Evolutionary conservation across 2,113 vertebrate species (phyloP).

Genomic region (Phyllopteryx taeniolatus): DNA sequence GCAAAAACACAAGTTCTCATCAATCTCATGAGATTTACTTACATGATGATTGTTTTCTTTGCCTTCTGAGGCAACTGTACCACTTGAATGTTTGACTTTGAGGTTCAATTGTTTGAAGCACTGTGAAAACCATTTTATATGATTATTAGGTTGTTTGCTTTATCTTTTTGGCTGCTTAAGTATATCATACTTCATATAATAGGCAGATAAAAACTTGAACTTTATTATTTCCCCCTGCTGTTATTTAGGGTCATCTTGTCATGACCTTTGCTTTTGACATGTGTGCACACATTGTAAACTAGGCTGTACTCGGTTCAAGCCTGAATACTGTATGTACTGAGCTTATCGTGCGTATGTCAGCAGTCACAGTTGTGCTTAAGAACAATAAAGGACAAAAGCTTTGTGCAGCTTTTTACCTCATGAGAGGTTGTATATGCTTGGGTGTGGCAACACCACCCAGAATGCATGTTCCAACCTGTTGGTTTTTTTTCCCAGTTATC

Average conservation of each 20-base stretch:
- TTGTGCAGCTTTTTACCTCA: slow-evolving; percentile 4
- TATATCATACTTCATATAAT: not conserved
- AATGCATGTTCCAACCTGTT: slow-evolving; percentile 50
- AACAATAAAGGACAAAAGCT: not conserved
- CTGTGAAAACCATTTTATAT: too few species aligned
- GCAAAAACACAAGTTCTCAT: too few species aligned
- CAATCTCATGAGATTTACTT: too few species aligned
- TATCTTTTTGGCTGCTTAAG: too few species aligned
- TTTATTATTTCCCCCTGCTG: not conserved
- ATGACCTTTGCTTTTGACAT: not conserved
- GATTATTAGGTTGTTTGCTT: too few species aligned
- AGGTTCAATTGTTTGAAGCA: too few species aligned
- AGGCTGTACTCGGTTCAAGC: not conserved
- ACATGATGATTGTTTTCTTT: too few species aligned
- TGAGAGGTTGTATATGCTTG: slow-evolving; percentile 12
- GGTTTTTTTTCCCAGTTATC: slow-evolving; percentile 17
- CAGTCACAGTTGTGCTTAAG: not conserved
- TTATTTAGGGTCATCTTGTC: not conserved
- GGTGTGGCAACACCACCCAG: slow-evolving; percentile 34
- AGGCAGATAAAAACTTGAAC: not conserved
- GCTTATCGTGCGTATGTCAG: not conserved
- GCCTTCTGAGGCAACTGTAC: too few species aligned
- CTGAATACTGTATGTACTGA: not conserved
- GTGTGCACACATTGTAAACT: not conserved
- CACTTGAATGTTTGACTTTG: too few species aligned